Base-by-base conservation (phyloP, 2,797 vertebrate genomes). In the Babyrousa celebensis region DNA sequence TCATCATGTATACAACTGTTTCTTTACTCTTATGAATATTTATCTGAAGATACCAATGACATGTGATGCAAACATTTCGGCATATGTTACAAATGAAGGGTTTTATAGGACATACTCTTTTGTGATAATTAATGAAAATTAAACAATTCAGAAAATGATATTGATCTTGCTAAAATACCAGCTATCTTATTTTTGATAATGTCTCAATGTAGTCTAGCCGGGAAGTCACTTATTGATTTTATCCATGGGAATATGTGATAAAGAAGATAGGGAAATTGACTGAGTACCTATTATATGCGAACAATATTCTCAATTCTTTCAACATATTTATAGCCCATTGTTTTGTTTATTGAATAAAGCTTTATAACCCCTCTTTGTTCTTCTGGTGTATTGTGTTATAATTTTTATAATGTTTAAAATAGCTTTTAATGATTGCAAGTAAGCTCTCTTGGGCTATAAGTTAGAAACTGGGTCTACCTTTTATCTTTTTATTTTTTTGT, bases 181-280 rank as follows among this genome's bases (percentile, higher is more conserved):
- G 87, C 25, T 60, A 62, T 23, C 48, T 12, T 82, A 80, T 63
- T 72, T 96, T 78, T 60, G 62, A 60, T 58, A 87, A 80, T 71
- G 5, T 77, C 2, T 67, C 29, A 18, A 92, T 77, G 16, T 52
- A 63, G 2, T 79, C 10, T 67, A 67, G 32, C 12, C 67, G 15
- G 32, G 16, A 85, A 83, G 18, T 1, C 6, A 71, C 0, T 84
- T 71, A 21, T 2, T 58, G 15, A 43, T 78, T 52, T 83, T 67
- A 20, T 52, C 21, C 10, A 63, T 32, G 75, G 8, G 1, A 58
- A 85, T 67, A 2, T 68, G 2, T 89, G n/a, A 63, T 85, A 40
- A 72, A 32, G 6, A 6, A 70, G 7, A 40, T 17, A 80, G 4
- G 54, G 1, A 72, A 93, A 93, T 67, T 12, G 36, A 68, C 60